Base-by-base conservation (phyloP, 2,888 invertebrate species). In the Synanthedon vespiformis region DNA sequence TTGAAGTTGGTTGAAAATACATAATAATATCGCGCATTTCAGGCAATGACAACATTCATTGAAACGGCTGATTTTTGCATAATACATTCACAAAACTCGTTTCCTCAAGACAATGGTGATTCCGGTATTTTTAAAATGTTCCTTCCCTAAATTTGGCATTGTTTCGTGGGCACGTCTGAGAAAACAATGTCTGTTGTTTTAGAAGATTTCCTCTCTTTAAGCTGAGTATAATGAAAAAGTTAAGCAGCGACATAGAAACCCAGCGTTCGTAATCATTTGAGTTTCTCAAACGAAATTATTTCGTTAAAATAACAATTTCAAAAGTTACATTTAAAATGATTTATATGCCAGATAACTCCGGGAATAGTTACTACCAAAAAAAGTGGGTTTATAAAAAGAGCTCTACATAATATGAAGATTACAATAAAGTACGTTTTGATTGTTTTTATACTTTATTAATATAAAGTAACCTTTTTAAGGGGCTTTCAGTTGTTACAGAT, bases 81-180 rank as follows among this genome's bases (percentile, higher is more conserved):
- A 64, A 63, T 62, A 63, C 61, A 60, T 60, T 62, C 57, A 56
- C 60, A 59, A 66, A 67, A 68, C 66, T 68, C 66, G 59, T 65
- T 67, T 64, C 61, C 57, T 54, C 53, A 52, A 64, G 65, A 67
- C 63, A 69, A 63, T 58, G 55, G 56, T 49, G 56, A 59, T 63
- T 61, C 56, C 61, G 57, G 59, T 44, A 44, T 48, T 62, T 65
- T 64, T 61, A 57, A 61, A 65, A 63, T 54, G 56, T 57, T 62
- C 67, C 67, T 56, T 54, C 53, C 18, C 47, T 11, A 53, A 53
- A 53, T 53, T 50, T 48, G 41, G 49, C 50, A 53, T 53, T 53
- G 53, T 53, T 53, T 22, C 44, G 47, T 50, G 50, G 49, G 34
- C 50, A 50, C 53, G 63, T 61, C 62, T 58, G 59, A 56, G 57